phyloP scores from a whole-genome alignment of 1,140 invertebrate genomes.

The Tetramorium parvispinum region DNA sequence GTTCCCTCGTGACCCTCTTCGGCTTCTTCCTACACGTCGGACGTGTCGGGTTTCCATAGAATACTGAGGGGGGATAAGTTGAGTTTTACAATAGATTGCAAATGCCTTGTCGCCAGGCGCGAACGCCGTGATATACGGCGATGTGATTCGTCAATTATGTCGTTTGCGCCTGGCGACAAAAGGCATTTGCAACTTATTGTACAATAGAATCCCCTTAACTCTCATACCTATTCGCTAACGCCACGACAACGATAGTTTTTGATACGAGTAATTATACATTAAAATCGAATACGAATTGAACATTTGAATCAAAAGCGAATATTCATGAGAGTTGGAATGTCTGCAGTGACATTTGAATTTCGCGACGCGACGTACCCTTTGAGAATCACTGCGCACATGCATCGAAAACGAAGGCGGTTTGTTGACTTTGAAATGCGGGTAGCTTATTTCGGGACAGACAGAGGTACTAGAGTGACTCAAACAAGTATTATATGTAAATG shows the following conservation, averaged over 20 bases:
- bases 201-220: background rate
- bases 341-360: background rate
- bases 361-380: background rate
- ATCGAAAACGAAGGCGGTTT: background rate
- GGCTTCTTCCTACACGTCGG: background rate
- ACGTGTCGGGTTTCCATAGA: background rate
- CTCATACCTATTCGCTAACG: background rate
- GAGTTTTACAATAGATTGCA: too few species aligned
- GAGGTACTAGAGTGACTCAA: constrained; percentile 27
- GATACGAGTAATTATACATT: background rate
- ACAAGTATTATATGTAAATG: constrained; percentile 48
- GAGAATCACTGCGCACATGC: constrained; percentile 13
- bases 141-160: too few species aligned
- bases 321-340: background rate
- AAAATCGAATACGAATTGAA: background rate
- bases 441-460: constrained; percentile 47
- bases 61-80: too few species aligned
- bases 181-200: too few species aligned
- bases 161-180: too few species aligned
- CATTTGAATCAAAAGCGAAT: background rate
- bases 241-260: too few species aligned
- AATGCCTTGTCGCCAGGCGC: too few species aligned
- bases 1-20: constrained; percentile 8
- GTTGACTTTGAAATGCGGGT: constrained; percentile 26
- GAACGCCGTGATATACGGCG: too few species aligned